Conservation (phyloP, 2,113 vertebrate species). For the Hylia prasina region DNA sequence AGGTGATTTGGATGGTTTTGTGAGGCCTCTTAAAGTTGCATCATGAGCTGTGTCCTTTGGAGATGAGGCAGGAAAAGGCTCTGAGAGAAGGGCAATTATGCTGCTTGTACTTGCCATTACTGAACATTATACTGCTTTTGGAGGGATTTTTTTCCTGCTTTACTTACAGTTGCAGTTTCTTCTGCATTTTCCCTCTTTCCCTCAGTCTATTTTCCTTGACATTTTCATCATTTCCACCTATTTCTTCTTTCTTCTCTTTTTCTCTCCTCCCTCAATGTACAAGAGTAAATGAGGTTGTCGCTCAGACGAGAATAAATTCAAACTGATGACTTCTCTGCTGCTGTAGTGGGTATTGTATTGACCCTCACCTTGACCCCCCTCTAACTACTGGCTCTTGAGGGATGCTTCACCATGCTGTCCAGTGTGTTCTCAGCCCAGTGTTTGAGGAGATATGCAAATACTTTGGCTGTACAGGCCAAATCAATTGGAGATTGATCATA, state of each 20-base stretch:
- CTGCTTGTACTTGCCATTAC: neutral
- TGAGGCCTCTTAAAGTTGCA: neutral
- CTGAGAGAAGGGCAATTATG: neutral
- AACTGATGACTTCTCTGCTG: conserved; percentile 11
- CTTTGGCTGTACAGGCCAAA: neutral
- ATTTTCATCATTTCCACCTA: neutral
- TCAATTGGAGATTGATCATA: conserved; percentile 48
- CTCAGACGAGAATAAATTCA: conserved; percentile 42
- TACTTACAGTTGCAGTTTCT: neutral
- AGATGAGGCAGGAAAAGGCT: neutral
- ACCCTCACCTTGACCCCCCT: conserved; percentile 39
- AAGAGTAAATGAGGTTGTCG: conserved; percentile 23
- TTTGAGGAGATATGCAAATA: conserved; percentile 40
- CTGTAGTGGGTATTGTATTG: neutral
- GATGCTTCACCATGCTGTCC: neutral
- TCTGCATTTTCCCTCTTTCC: neutral
- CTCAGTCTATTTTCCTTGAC: neutral
- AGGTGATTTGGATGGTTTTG: neutral
- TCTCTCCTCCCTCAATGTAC: neutral
- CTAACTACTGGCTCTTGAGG: neutral
- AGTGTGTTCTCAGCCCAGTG: neutral
- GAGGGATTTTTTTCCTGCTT: neutral
- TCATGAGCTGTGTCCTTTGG: neutral
- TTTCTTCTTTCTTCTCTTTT: neutral
- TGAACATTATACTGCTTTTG: neutral